These are phyloP conservation scores for Sus scrofa DNA, from an alignment of 2,113 vertebrate species.

Conservation along the genomic window T2T-Sscrofa CM000828.6:76387501-76388000, in stretches of 20 bases:
- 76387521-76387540: not conserved
- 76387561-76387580: not conserved
- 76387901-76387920: not conserved
- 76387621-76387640: not conserved
- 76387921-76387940: accelerated
- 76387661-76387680: not conserved
- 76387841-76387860: not conserved
- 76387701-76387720: accelerated
- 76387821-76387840: not conserved
- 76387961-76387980: accelerated
- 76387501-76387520: not conserved
- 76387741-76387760: accelerated
- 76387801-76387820: not conserved
- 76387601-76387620: accelerated
- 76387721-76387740: accelerated
- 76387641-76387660: not conserved
- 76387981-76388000: not conserved
- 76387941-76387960: accelerated
- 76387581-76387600: no score
- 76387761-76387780: accelerated
- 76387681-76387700: accelerated
- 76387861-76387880: not conserved
- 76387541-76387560: accelerated
- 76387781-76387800: not conserved
- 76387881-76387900: not conserved